phyloP scores from a whole-genome alignment of 2,888 invertebrate species.

The Conops quadrifasciatus region DNA sequence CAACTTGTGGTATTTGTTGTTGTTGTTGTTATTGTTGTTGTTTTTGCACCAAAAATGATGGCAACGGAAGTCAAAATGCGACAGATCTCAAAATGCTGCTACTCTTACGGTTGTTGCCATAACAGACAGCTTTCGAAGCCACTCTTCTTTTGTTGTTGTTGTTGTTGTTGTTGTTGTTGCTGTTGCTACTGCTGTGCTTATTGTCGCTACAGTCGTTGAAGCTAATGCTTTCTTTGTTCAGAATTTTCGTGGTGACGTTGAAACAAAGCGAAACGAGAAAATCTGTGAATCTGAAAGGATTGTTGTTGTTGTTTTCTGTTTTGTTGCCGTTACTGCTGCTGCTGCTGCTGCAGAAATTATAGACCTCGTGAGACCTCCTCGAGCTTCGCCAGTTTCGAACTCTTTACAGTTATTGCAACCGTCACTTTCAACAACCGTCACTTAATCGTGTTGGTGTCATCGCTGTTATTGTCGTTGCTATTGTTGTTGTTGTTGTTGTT shows the following conservation, averaged over 20 bases:
- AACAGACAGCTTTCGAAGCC: background rate
- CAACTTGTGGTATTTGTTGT: background rate
- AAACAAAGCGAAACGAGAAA: no score
- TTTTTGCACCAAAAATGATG: background rate
- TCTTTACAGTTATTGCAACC: no score
- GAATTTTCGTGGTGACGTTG: no score
- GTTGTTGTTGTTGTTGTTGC: conserved; percentile 1
- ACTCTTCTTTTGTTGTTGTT: conserved; percentile 10
- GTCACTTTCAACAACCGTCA: no score
- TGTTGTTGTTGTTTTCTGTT: conserved; percentile 9
- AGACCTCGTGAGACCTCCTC: no score
- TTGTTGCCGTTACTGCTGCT: conserved; percentile 22
- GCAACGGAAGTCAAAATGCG: conserved; percentile 26
- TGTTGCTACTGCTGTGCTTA: conserved; percentile 8
- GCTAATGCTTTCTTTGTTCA: conserved; percentile 13
- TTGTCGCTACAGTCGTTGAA: conserved; percentile 3
- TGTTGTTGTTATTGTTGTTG: conserved; percentile 3
- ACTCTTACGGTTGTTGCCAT: conserved; percentile 3
- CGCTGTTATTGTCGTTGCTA: conserved; percentile 6
- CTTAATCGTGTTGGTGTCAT: conserved; percentile 3
- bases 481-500: conserved; percentile 10
- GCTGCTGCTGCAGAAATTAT: conserved; percentile 34
- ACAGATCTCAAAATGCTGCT: conserved; percentile 13
- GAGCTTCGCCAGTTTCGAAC: no score
- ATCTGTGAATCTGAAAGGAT: background rate